These are phyloP conservation scores for Gymnoscelis rufifasciata DNA, from an alignment of 2,888 invertebrate species.

Conservation along the genomic window DNA sequence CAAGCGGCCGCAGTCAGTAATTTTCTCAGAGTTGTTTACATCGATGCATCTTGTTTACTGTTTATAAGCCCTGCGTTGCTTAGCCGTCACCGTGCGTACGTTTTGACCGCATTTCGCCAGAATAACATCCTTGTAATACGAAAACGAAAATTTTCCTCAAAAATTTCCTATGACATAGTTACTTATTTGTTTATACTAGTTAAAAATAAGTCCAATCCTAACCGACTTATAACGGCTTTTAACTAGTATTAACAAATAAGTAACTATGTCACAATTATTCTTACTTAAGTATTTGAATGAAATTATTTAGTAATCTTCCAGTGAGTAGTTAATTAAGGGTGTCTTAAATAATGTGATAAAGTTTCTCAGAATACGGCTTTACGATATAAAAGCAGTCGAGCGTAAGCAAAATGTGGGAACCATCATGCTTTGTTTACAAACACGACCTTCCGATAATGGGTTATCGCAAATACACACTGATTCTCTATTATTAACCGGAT, in stretches of 20 bases:
- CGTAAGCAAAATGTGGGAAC: constrained; percentile 44
- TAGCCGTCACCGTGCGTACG: constrained; percentile 17
- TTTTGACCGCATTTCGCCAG: constrained; percentile 19
- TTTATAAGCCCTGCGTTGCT: constrained; percentile 39
- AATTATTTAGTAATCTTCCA: too few relatives aligned
- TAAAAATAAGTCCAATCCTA: too few relatives aligned
- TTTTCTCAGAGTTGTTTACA: constrained; percentile 58
- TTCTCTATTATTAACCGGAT: constrained; percentile 45
- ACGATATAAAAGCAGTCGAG: constrained; percentile 38
- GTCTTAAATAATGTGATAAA: too few relatives aligned
- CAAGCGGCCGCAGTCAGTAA: constrained; percentile 60
- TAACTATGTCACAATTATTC: too few relatives aligned
- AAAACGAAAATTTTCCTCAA: background rate
- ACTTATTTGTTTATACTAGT: too few relatives aligned
- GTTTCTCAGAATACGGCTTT: constrained; percentile 23
- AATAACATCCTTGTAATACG: constrained; percentile 1
- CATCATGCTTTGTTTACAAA: constrained; percentile 58
- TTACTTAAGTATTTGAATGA: too few relatives aligned
- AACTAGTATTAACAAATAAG: too few relatives aligned
- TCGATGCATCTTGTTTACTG: constrained; percentile 61
- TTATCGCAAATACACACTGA: constrained; percentile 51
- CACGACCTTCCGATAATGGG: constrained; percentile 57
- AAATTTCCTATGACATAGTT: background rate
- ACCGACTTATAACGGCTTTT: too few relatives aligned
- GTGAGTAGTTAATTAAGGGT: too few relatives aligned